Evolutionary conservation across 2,888 invertebrate species (phyloP).

Genomic region (Spilarctia lutea): DNA sequence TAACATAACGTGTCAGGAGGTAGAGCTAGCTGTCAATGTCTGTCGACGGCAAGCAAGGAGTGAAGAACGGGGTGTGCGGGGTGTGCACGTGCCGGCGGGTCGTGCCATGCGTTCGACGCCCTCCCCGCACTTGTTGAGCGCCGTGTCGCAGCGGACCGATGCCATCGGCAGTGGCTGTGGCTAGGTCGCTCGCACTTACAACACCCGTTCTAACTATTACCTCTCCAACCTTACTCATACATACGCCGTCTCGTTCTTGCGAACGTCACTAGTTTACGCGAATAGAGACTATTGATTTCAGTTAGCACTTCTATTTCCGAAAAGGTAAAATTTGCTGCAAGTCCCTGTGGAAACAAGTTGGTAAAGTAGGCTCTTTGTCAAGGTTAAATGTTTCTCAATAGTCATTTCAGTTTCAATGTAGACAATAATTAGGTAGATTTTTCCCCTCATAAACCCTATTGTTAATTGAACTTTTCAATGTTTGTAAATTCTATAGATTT

Average conservation of each 20-base stretch:
- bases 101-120: conserved; percentile 78
- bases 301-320: conserved; percentile 31
- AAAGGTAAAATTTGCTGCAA: conserved; percentile 24
- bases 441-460: neutral
- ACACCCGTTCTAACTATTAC: conserved; percentile 49
- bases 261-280: conserved; percentile 47
- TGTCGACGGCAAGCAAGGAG: conserved; percentile 53
- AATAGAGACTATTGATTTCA: conserved; percentile 59
- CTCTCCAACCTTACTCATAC: conserved; percentile 48
- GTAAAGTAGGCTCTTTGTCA: neutral
- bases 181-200: conserved; percentile 58
- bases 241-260: conserved; percentile 61
- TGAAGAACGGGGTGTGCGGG: conserved; percentile 53
- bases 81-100: conserved; percentile 81
- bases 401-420: neutral
- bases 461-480: neutral
- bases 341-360: neutral
- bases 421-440: neutral
- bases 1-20: conserved; percentile 66
- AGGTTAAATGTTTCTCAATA: neutral
- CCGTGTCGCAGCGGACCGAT: conserved; percentile 55
- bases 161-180: conserved; percentile 57
- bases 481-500: neutral
- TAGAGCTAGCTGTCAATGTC: conserved; percentile 61
- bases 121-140: conserved; percentile 81